Conservation (phyloP, 2,113 vertebrate species). For the Galbula dea region DNA sequence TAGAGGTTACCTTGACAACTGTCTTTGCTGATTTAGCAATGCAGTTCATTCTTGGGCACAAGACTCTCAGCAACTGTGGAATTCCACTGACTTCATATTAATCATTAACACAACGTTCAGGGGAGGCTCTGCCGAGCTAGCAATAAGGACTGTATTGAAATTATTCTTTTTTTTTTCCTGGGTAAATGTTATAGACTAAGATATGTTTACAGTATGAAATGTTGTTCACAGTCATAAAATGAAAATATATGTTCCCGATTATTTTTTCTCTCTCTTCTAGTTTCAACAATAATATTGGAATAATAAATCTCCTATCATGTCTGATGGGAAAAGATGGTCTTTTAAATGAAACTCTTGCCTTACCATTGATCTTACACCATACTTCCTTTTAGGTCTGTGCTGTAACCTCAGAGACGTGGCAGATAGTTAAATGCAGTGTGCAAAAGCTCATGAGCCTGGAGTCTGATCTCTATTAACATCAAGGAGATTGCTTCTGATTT, state of each 20-base stretch:
- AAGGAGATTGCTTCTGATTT: conserved; percentile 16
- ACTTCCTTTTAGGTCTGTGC: conserved; percentile 18
- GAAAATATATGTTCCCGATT: conserved; percentile 52
- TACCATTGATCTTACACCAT: conserved; percentile 45
- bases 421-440: conserved; percentile 50
- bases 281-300: conserved; percentile 52
- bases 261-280: conserved; percentile 29
- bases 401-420: conserved; percentile 35
- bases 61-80: conserved; percentile 81
- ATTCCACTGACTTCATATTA: conserved; percentile 85
- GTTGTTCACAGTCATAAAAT: conserved; percentile 50
- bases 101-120: conserved; percentile 87
- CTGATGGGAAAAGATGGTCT: conserved; percentile 61
- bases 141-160: conserved; percentile 73
- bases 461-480: conserved; percentile 47
- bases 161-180: conserved; percentile 54
- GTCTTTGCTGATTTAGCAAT: conserved; percentile 92
- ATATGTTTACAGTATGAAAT: conserved; percentile 65
- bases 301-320: conserved; percentile 66
- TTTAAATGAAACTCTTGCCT: conserved; percentile 50
- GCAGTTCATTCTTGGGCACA: conserved; percentile 85
- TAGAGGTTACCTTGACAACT: conserved; percentile 94
- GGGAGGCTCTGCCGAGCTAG: conserved; percentile 76
- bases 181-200: conserved; percentile 57
- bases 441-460: conserved; percentile 10